Conservation (phyloP, 2,888 invertebrate genomes). For the Sphaerophoria taeniata region DNA sequence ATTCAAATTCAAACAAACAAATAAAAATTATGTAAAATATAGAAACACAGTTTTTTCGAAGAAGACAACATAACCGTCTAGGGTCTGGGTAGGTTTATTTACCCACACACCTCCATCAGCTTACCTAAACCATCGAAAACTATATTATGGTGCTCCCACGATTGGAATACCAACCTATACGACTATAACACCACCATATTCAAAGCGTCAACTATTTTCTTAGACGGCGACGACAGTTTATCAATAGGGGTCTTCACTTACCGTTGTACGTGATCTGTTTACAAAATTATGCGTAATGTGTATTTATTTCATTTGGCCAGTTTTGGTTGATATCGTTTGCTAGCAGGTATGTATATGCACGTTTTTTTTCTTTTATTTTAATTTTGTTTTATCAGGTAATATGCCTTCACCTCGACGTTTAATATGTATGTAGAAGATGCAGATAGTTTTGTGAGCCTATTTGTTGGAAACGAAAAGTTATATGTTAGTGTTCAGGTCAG, state of each 20-base stretch:
- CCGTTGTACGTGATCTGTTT: conserved; percentile 68
- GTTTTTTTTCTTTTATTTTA: conserved; percentile 4
- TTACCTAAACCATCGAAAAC: conserved; percentile 10
- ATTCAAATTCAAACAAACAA: conserved; percentile 42
- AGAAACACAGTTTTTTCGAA: conserved; percentile 59
- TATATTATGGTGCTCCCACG: conserved; percentile 9
- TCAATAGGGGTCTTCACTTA: conserved; percentile 72
- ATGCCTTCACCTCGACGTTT: conserved; percentile 37
- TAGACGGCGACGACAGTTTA: conserved; percentile 66
- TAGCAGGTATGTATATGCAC: background rate
- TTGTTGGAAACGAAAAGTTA: conserved; percentile 29
- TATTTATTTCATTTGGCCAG: conserved; percentile 47
- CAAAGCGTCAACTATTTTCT: conserved; percentile 42
- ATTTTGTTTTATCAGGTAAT: conserved; percentile 28
- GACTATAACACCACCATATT: conserved; percentile 22
- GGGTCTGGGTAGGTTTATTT: conserved; percentile 2
- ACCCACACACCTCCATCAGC: conserved; percentile 43
- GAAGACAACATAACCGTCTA: conserved; percentile 53
- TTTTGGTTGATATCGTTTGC: conserved; percentile 31
- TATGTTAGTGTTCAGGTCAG: conserved; percentile 12
- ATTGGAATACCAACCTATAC: background rate
- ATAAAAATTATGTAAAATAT: conserved; percentile 65
- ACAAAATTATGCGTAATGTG: conserved; percentile 66
- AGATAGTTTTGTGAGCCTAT: conserved; percentile 28
- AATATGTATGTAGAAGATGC: conserved; percentile 17